Percentiles rank a stretch among this genome's conserved stretches.
phyloP scores from a whole-genome alignment of 2,888 invertebrate genomes.

The Xestia xanthographa region DNA sequence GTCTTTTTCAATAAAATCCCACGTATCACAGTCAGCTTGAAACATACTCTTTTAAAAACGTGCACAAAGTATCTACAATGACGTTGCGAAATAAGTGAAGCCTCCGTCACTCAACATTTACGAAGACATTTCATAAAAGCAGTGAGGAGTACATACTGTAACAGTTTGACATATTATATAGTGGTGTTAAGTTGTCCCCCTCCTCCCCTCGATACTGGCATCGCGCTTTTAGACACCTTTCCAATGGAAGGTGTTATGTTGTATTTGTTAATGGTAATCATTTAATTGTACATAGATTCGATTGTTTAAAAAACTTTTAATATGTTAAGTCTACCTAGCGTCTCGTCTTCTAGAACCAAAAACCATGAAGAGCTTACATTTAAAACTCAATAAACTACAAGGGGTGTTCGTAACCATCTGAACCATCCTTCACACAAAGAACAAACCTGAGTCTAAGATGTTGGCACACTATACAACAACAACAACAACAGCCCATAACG shows the following conservation, averaged over 20 bases:
- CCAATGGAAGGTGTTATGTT: conserved; percentile 70
- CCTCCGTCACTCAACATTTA: conserved; percentile 40
- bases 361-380: background rate
- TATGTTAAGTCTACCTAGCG: too few species aligned
- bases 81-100: conserved; percentile 42
- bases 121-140: conserved; percentile 55
- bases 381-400: too few species aligned
- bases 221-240: conserved; percentile 72
- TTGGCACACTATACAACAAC: too few species aligned
- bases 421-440: too few species aligned
- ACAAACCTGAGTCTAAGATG: too few species aligned
- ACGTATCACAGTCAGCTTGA: background rate
- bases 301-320: too few species aligned
- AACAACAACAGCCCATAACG: too few species aligned
- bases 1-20: background rate
- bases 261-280: background rate
- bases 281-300: too few species aligned
- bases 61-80: background rate
- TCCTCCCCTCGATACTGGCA: conserved; percentile 65
- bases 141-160: conserved; percentile 55
- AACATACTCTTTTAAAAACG: background rate
- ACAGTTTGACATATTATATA: conserved; percentile 68
- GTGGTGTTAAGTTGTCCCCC: conserved; percentile 64
- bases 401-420: too few species aligned
- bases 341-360: background rate